Conservation (phyloP, 1,140 invertebrate genomes). For the Diabrotica undecimpunctata region DNA sequence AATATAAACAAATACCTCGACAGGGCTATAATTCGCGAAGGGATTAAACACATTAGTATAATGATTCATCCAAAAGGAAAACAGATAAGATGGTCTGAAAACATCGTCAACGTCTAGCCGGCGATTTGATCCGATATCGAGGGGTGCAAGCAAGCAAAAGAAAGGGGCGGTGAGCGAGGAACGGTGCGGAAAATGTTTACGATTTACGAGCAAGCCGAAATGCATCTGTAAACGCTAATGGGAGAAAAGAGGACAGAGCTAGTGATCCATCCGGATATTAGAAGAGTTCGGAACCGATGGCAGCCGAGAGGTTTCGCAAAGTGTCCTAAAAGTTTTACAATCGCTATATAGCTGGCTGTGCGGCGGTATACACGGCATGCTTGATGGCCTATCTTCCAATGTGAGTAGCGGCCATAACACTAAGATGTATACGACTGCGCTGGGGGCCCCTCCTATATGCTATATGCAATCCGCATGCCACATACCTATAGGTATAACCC, state of each 20-base stretch:
- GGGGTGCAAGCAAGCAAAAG: background rate
- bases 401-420: conserved; percentile 67
- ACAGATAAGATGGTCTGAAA: background rate
- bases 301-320: conserved; percentile 52
- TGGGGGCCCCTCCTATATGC: conserved; percentile 50
- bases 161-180: conserved; percentile 7
- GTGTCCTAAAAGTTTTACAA: conserved; percentile 66
- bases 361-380: conserved; percentile 57
- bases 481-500: conserved; percentile 47
- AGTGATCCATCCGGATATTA: conserved; percentile 45
- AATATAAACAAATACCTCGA: too few species aligned
- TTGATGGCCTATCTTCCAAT: conserved; percentile 80
- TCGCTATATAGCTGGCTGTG: conserved; percentile 55
- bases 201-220: conserved; percentile 40
- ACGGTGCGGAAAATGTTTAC: conserved; percentile 38
- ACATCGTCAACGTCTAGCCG: conserved; percentile 1
- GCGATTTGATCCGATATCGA: background rate
- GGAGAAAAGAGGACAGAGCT: conserved; percentile 34
- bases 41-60: too few species aligned
- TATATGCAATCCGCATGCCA: conserved; percentile 50
- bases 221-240: conserved; percentile 29
- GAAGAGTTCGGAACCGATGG: conserved; percentile 42
- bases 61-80: background rate
- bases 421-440: conserved; percentile 72
- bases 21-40: too few species aligned